A percentile compares a stretch with the other conserved stretches of the same genome.
Conservation (phyloP, 2,113 vertebrate species). For the Ageneiosus marmoratus region DNA sequence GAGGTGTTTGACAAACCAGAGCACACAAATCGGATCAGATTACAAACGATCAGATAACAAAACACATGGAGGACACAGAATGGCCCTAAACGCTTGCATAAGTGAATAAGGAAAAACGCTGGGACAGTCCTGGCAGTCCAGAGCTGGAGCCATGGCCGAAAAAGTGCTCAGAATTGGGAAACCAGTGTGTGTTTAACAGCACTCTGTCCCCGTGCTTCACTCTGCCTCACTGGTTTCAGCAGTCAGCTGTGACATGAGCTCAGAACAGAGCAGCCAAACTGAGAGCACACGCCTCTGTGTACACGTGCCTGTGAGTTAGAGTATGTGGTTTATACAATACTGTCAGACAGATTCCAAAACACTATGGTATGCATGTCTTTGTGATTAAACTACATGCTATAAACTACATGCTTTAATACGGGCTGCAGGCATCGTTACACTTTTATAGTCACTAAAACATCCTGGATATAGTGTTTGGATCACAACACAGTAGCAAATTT, state of each 20-base stretch:
- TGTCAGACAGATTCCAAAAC: not conserved
- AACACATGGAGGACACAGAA: not conserved
- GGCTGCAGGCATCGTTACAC: not conserved
- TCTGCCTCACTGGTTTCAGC: slow-evolving; percentile 25
- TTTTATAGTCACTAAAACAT: not conserved
- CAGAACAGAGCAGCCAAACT: not conserved
- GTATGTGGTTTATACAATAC: not conserved
- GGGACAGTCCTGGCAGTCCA: not conserved
- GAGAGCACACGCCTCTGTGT: slow-evolving; percentile 18
- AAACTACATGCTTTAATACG: not conserved
- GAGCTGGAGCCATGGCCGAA: not conserved
- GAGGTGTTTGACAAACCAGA: not conserved
- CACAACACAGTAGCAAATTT: not conserved
- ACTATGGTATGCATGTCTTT: not conserved
- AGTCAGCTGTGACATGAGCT: slow-evolving; percentile 45
- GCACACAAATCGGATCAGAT: not conserved
- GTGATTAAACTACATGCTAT: not conserved
- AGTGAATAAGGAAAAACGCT: not conserved
- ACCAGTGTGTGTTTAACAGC: slow-evolving; percentile 31
- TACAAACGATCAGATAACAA: not conserved
- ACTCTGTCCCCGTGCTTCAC: slow-evolving; percentile 20
- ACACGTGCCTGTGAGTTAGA: not conserved
- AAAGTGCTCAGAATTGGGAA: slow-evolving; percentile 5
- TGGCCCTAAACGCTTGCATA: not conserved
- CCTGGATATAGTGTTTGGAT: not conserved